A percentile compares a stretch with the other conserved stretches of the same genome.
These are phyloP conservation scores for Tricholaema leucomelas DNA, from an alignment of 2,113 vertebrate species.

Conservation along the genomic window DNA sequence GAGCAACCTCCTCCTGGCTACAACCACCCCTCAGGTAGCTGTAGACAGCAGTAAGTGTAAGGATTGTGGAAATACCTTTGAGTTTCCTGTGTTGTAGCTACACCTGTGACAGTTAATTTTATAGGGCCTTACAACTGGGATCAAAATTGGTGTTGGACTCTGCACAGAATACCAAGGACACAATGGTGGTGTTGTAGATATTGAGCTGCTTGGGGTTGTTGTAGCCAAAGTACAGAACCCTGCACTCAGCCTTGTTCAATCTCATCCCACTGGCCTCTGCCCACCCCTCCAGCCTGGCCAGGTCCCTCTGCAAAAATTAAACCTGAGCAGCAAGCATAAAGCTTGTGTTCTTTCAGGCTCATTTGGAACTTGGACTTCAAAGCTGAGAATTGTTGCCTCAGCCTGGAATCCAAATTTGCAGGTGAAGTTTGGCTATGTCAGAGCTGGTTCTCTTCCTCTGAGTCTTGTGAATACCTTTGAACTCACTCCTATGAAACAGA, in stretches of 20 bases:
- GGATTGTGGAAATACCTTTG: constrained; percentile 23
- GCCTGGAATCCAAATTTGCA: constrained; percentile 30
- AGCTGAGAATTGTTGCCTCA: constrained; percentile 18
- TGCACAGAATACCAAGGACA: background rate
- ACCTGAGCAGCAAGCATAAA: background rate
- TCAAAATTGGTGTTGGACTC: background rate
- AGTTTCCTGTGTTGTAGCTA: constrained; percentile 16
- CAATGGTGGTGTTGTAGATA: no score
- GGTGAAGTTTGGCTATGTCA: constrained; percentile 26
- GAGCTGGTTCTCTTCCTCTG: constrained; percentile 14
- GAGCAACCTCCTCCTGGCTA: no score
- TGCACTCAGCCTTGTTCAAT: no score
- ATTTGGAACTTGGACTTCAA: constrained; percentile 38
- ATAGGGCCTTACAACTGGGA: background rate
- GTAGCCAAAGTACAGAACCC: no score
- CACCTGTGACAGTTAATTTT: constrained; percentile 8
- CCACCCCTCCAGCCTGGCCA: no score
- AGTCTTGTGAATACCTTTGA: constrained; percentile 66
- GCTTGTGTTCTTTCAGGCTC: background rate
- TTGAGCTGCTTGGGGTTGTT: no score
- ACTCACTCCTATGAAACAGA: constrained; percentile 60
- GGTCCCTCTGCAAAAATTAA: no score
- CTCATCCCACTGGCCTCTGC: no score
- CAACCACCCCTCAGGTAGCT: no score
- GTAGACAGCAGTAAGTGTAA: no score